Base-by-base conservation (phyloP, 2,888 invertebrate species). In the Merodon equestris region DNA sequence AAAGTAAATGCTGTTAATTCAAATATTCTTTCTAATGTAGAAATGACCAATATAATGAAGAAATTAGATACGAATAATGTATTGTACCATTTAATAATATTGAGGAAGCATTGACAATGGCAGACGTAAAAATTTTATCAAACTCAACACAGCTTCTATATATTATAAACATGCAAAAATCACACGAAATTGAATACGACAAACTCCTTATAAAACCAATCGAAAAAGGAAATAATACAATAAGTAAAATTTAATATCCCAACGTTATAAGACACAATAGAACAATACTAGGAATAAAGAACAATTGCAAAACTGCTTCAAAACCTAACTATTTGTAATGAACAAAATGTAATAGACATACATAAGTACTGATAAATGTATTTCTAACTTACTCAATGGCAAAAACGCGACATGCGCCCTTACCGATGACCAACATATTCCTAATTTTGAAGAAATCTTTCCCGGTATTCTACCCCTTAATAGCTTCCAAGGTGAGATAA, bases 51-150 rank as follows among this genome's bases (percentile, higher is more conserved):
- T n/a, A n/a, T n/a, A n/a, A n/a, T n/a, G n/a, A n/a, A n/a, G n/a
- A n/a, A n/a, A n/a, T n/a, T n/a, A n/a, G n/a, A n/a, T n/a, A n/a
- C n/a, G n/a, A n/a, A n/a, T n/a, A n/a, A n/a, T n/a, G n/a, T n/a
- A n/a, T n/a, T n/a, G n/a, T n/a, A n/a, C n/a, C n/a, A n/a, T n/a
- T n/a, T n/a, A n/a, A n/a, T n/a, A n/a, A n/a, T n/a, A n/a, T n/a
- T n/a, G n/a, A n/a, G n/a, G n/a, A n/a, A n/a, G n/a, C n/a, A n/a
- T n/a, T n/a, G n/a, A n/a, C n/a, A n/a, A n/a, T n/a, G n/a, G n/a
- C n/a, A n/a, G 61, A 79, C 36, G 70, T 79, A 44, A 70, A 77
- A 71, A 45, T 68, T 34, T 14, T 63, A 42, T 56, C 56, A 19
- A 61, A 56, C 42, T 56, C 34, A 47, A 42, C 38, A 9, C 45